A percentile compares a stretch with the other conserved stretches of the same genome.
phyloP scores from a whole-genome alignment of 2,888 invertebrate genomes.

The Myopa tessellatipennis region DNA sequence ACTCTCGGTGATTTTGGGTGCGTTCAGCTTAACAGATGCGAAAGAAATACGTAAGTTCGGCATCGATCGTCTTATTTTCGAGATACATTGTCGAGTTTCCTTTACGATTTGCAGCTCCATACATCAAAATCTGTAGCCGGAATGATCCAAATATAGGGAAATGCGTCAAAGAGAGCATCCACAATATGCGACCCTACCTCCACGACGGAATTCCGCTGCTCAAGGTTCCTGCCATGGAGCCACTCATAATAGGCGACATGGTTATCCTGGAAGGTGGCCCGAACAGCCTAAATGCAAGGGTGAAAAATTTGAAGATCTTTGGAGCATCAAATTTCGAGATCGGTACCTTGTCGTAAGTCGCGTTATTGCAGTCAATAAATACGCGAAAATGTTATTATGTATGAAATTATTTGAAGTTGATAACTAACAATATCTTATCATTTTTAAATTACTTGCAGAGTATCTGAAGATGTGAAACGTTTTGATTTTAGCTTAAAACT shows the following conservation, averaged over 20 bases:
- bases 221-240: constrained; percentile 78
- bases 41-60: constrained; percentile 58
- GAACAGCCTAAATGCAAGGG: constrained; percentile 60
- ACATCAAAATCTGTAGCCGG: constrained; percentile 75
- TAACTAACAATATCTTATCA: neutral
- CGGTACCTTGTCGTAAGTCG: constrained; percentile 66
- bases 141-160: constrained; percentile 73
- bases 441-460: constrained; percentile 37
- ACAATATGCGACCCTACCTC: constrained; percentile 73
- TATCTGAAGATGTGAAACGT: constrained; percentile 63
- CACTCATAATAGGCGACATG: constrained; percentile 76
- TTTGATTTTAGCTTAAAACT: constrained; percentile 72
- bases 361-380: neutral
- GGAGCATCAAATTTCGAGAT: constrained; percentile 77
- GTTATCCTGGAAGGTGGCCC: constrained; percentile 74
- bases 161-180: constrained; percentile 74
- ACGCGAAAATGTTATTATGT: neutral
- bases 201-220: constrained; percentile 76
- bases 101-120: constrained; percentile 70
- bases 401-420: neutral
- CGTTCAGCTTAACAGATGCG: constrained; percentile 43
- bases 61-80: too few relatives aligned
- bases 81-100: neutral
- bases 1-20: constrained; percentile 45
- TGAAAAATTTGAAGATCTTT: constrained; percentile 73